Base-by-base conservation (phyloP, 2,797 vertebrate species). In the Erethizon dorsatum region DNA sequence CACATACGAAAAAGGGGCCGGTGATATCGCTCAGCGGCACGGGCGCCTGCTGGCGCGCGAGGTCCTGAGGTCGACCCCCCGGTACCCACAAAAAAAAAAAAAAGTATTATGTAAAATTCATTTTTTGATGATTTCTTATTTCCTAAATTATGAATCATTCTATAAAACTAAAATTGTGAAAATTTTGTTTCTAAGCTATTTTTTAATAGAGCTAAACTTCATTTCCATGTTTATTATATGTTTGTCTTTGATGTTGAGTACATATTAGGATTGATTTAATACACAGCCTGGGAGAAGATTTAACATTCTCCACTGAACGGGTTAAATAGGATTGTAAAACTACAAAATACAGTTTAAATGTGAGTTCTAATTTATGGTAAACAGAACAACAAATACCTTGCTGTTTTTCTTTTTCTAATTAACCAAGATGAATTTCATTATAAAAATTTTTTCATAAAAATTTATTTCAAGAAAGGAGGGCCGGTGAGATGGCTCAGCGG, bases 211-310 rank as follows among this genome's bases (percentile, higher is more conserved):
- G 98, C 98, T 99, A 99, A 98, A 98, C 95, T 99, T 99, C 99
- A 99, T 99, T 99, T 99, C 96, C 98, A 97, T 98, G 97, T 98
- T 98, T 98, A 97, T 98, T 98, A 98, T 98, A 99, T 98, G 98
- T 98, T 96, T 96, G 89, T 97, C 96, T 96, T 98, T 97, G 98
- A 98, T 98, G 98, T 52, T 97, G 98, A 98, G 91, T 99, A 99
- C 98, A 99, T 96, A 96, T 97, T 98, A 98, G 98, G 97, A 97
- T 96, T 98, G 97, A 92, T 98, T 98, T 97, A 98, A 99, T 98
- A 99, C 95, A 98, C 93, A 98, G 97, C 97, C 98, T 98, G 96
- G 98, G 97, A 98, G 98, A 98, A 98, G 98, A 98, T 96, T 95
- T 97, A 67, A 97, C 96, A 94, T 98, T 98, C 98, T 98, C 98